Percentiles rank a stretch among this genome's conserved stretches.
phyloP scores from a whole-genome alignment of 2,113 vertebrate genomes.

The Hassar affinis region DNA sequence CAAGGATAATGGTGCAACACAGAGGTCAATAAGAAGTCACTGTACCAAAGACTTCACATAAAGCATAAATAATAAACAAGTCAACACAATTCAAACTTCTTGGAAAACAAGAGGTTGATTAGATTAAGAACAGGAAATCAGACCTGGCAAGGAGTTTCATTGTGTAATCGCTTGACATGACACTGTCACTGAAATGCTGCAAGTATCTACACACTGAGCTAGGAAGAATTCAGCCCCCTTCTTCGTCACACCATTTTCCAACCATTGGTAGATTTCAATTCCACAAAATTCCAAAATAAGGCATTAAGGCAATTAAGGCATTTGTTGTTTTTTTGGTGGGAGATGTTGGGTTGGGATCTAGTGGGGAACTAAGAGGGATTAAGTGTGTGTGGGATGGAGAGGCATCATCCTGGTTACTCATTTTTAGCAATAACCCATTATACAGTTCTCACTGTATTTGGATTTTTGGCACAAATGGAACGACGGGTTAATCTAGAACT shows the following conservation, averaged over 20 bases:
- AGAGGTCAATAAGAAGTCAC: constrained; percentile 19
- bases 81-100: background rate
- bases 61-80: background rate
- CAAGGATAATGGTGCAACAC: background rate
- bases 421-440: background rate
- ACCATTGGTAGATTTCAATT: background rate
- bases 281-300: background rate
- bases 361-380: background rate
- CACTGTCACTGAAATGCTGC: background rate
- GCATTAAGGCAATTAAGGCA: background rate
- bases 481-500: background rate
- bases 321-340: no score
- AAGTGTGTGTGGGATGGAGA: no score
- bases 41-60: background rate
- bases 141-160: background rate
- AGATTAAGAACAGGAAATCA: background rate
- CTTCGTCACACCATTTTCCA: background rate
- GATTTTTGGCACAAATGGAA: background rate
- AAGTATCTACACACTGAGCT: background rate
- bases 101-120: background rate
- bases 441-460: background rate
- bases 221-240: background rate
- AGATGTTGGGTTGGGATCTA: background rate
- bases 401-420: background rate
- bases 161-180: background rate